These are phyloP conservation scores for Microtus pennsylvanicus DNA, from an alignment of 2,113 vertebrate genomes.

Conservation along the genomic window DNA sequence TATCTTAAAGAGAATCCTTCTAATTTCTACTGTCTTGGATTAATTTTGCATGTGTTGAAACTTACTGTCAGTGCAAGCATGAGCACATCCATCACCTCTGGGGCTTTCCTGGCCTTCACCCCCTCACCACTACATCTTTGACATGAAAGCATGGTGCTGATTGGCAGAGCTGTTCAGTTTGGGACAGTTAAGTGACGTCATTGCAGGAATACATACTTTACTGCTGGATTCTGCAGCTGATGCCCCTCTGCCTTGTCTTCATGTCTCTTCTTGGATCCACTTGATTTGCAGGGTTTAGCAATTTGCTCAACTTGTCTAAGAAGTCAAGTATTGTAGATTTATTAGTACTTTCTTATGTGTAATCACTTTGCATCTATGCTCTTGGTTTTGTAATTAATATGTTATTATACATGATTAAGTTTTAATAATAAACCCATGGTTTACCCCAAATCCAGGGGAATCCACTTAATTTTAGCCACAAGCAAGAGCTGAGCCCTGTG, in stretches of 20 bases:
- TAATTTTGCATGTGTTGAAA: background rate
- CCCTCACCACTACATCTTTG: background rate
- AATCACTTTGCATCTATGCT: background rate
- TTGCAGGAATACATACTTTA: background rate
- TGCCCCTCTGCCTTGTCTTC: background rate
- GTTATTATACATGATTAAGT: background rate
- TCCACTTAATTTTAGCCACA: background rate
- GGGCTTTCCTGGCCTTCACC: background rate
- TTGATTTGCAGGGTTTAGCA: constrained; percentile 1
- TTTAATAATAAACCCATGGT: background rate
- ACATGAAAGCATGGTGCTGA: background rate
- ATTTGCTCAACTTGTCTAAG: background rate
- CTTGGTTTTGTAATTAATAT: background rate
- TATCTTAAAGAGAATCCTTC: background rate
- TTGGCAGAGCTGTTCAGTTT: background rate
- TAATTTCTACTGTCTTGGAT: background rate
- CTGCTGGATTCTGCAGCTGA: background rate
- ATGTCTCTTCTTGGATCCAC: background rate
- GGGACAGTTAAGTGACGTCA: background rate
- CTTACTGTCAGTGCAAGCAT: background rate
- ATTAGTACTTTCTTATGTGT: background rate
- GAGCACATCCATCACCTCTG: background rate
- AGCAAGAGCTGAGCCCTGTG: background rate
- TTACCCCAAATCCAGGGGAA: background rate
- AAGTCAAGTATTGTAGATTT: background rate